phyloP scores from a whole-genome alignment of 2,113 vertebrate species.

The Xiphorhynchus elegans region DNA sequence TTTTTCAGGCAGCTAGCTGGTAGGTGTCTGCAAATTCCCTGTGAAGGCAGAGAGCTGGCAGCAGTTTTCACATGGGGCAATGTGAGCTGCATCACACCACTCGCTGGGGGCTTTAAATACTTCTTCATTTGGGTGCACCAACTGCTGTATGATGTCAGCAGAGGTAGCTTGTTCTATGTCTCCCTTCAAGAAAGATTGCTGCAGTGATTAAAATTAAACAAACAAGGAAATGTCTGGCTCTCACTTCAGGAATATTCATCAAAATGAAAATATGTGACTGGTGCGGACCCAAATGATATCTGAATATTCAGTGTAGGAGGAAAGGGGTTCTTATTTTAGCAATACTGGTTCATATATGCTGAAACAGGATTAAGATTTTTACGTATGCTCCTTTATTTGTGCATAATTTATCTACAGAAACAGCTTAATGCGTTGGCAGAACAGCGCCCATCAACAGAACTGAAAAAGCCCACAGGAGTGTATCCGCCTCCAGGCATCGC shows the following conservation, averaged over 20 bases:
- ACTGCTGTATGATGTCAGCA: neutral
- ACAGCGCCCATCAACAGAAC: neutral
- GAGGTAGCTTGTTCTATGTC: neutral
- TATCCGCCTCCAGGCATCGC: conserved; percentile 7
- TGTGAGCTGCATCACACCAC: neutral
- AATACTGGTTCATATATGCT: neutral
- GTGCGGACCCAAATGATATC: neutral
- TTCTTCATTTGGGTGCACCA: neutral
- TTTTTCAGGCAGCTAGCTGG: neutral
- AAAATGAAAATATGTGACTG: neutral
- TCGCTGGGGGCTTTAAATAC: neutral
- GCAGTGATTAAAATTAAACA: conserved; percentile 17
- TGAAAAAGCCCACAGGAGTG: neutral
- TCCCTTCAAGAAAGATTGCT: neutral
- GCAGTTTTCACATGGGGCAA: neutral
- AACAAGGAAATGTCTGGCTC: neutral
- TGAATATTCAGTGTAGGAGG: neutral
- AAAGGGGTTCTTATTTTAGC: conserved; percentile 20
- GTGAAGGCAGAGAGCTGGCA: neutral
- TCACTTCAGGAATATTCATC: neutral
- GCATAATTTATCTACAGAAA: conserved; percentile 46
- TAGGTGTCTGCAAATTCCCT: neutral
- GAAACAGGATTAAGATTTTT: conserved; percentile 35
- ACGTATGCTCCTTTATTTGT: conserved; percentile 32
- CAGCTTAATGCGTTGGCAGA: conserved; percentile 14